Conservation (phyloP, 2,113 vertebrate genomes). For the Rhineura floridana region DNA sequence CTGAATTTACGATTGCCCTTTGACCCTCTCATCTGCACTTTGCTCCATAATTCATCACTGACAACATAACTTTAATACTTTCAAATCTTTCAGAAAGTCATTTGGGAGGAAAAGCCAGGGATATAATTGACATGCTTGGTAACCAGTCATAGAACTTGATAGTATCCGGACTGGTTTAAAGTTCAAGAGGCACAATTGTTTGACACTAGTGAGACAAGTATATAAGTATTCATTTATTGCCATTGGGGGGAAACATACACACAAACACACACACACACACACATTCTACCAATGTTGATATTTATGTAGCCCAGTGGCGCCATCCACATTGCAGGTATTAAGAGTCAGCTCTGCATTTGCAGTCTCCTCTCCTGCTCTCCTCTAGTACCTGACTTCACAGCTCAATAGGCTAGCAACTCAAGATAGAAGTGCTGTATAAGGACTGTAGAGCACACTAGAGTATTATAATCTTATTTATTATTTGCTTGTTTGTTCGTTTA, state of each 20-base stretch:
- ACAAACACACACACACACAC: background rate
- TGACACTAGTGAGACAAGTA: background rate
- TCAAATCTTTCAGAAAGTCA: background rate
- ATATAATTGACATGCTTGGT: background rate
- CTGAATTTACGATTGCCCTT: background rate
- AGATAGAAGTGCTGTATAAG: too few species aligned
- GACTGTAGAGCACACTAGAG: too few species aligned
- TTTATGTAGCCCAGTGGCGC: too few species aligned
- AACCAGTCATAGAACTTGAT: background rate
- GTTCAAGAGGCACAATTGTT: background rate
- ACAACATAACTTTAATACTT: background rate
- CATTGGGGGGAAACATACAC: background rate
- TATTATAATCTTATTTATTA: too few species aligned
- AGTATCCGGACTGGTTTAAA: background rate
- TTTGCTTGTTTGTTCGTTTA: too few species aligned
- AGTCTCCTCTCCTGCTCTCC: too few species aligned
- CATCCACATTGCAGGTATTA: too few species aligned
- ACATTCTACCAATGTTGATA: too few species aligned
- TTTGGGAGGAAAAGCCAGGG: background rate
- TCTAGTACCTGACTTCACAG: too few species aligned
- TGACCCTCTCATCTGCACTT: slow-evolving; percentile 2
- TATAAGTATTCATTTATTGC: background rate
- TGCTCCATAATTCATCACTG: background rate
- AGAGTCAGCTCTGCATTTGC: too few species aligned
- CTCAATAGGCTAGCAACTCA: too few species aligned